Evolutionary conservation across 2,113 vertebrate species (phyloP).

Genomic region (Bolborhynchus lineola): DNA sequence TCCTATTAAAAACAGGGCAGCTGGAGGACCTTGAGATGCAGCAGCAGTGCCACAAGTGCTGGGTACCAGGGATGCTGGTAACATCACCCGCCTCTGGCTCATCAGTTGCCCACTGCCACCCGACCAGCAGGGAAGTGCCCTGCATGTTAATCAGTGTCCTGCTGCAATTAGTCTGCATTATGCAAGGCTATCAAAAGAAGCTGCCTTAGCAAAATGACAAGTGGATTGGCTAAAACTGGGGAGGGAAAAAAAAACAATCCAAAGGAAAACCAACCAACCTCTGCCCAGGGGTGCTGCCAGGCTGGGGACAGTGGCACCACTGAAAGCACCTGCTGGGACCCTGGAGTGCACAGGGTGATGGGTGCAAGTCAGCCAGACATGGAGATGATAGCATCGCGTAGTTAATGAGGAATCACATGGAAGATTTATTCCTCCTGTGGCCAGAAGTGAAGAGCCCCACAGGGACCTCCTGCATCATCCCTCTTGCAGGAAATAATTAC

Average conservation of each 20-base stretch:
- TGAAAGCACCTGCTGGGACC: fast-evolving
- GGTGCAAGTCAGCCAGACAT: fast-evolving
- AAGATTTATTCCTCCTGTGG: slow-evolving; percentile 9
- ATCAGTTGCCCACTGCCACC: background rate
- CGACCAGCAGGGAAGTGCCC: background rate
- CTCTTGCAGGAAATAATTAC: slow-evolving; percentile 67
- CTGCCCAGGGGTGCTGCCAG: background rate
- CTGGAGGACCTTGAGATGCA: background rate
- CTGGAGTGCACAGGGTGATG: fast-evolving
- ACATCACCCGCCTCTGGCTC: background rate
- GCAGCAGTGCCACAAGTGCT: background rate
- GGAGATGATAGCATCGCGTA: background rate
- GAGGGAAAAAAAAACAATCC: background rate
- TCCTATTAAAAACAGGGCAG: background rate
- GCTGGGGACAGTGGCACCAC: fast-evolving
- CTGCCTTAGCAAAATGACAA: background rate
- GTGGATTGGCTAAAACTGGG: background rate
- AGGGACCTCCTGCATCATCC: background rate
- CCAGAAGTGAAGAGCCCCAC: background rate
- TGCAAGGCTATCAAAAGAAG: background rate
- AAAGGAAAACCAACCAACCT: background rate
- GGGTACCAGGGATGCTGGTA: background rate
- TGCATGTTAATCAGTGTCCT: background rate
- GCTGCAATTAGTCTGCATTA: background rate
- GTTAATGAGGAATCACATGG: slow-evolving; percentile 54